phyloP scores from a whole-genome alignment of 2,888 invertebrate species.

The Acleris emargana region DNA sequence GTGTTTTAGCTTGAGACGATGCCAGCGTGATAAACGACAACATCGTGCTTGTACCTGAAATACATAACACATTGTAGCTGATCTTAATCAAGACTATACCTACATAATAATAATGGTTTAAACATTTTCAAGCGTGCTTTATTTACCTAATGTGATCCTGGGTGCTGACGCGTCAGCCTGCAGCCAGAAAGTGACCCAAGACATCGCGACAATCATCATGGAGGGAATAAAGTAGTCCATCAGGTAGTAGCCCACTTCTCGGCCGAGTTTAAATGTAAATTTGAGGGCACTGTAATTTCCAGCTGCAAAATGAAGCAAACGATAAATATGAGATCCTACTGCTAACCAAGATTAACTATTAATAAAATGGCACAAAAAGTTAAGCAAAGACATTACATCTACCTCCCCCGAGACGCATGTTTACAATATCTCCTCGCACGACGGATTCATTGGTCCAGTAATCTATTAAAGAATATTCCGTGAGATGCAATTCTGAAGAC shows the following conservation, averaged over 20 bases:
- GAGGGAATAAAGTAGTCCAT: slow-evolving; percentile 95
- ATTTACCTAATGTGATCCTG: slow-evolving; percentile 90
- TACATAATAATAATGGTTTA: background rate
- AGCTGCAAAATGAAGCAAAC: slow-evolving; percentile 71
- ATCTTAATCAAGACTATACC: no score
- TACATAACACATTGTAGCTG: background rate
- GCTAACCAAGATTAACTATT: no score
- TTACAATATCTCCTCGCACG: slow-evolving; percentile 86
- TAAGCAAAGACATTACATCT: slow-evolving; percentile 72
- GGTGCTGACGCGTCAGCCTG: slow-evolving; percentile 94
- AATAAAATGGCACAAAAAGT: slow-evolving; percentile 48
- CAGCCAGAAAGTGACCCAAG: slow-evolving; percentile 95
- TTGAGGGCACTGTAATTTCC: slow-evolving; percentile 92
- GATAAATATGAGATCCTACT: no score
- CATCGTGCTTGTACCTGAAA: slow-evolving; percentile 91
- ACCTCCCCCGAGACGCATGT: slow-evolving; percentile 89
- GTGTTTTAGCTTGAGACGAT: slow-evolving; percentile 91
- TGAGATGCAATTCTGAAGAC: slow-evolving; percentile 90
- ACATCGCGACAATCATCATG: slow-evolving; percentile 92
- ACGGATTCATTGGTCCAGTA: slow-evolving; percentile 89
- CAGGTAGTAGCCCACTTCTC: slow-evolving; percentile 93
- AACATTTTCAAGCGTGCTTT: slow-evolving; percentile 42
- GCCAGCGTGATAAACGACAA: slow-evolving; percentile 94
- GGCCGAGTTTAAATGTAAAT: slow-evolving; percentile 90
- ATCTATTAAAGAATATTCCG: slow-evolving; percentile 89